Conservation (phyloP, 2,888 invertebrate species). For the Busseola fusca region DNA sequence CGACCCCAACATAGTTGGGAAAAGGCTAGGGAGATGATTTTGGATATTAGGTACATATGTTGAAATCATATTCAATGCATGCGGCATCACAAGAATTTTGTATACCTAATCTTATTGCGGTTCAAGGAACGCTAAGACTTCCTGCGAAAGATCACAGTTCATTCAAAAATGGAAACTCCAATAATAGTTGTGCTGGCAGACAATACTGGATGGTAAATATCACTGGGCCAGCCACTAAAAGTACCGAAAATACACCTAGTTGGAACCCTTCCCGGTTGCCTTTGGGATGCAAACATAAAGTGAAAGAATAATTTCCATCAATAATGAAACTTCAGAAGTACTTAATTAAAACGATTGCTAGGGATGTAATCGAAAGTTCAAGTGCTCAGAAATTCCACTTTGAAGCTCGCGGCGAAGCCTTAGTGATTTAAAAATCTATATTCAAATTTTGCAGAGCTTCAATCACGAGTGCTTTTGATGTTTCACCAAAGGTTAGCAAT, state of each 20-base stretch:
- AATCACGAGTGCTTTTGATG: constrained; percentile 18
- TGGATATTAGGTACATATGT: constrained; percentile 2
- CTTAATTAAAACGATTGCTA: constrained; percentile 19
- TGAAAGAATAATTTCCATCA: constrained; percentile 14
- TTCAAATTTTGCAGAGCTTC: constrained; percentile 7
- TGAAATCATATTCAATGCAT: constrained; percentile 4
- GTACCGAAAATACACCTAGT: constrained; percentile 66
- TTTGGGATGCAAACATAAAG: neutral
- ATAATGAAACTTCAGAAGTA: constrained; percentile 16
- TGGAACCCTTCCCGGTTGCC: constrained; percentile 9
- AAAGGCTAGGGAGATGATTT: too few species aligned
- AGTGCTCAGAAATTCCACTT: constrained; percentile 24
- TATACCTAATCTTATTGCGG: constrained; percentile 4
- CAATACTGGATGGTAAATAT: constrained; percentile 80
- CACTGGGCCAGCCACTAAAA: constrained; percentile 80
- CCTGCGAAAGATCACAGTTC: constrained; percentile 76
- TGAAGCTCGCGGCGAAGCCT: constrained; percentile 22
- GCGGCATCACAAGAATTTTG: neutral
- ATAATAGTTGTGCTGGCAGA: constrained; percentile 82
- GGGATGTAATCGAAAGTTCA: constrained; percentile 28
- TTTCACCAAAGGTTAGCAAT: neutral
- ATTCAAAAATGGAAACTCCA: constrained; percentile 75
- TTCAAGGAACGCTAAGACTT: constrained; percentile 24
- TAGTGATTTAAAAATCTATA: constrained; percentile 22
- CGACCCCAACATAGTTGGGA: too few species aligned